phyloP scores from a whole-genome alignment of 2,113 vertebrate species.

The Cyanoramphus novaezelandiae region DNA sequence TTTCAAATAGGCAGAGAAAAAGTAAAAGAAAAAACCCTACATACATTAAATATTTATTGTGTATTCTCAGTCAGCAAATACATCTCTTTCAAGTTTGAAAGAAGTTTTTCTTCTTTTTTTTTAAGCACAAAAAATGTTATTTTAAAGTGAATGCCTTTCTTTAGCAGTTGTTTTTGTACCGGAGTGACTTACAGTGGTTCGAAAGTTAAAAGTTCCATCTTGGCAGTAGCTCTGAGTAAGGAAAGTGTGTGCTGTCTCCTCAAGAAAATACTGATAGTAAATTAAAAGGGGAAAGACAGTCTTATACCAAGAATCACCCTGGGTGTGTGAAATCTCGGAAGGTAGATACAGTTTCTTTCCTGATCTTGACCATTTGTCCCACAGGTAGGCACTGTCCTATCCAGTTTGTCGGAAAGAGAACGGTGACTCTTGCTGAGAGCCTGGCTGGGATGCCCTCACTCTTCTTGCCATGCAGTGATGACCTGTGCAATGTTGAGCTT shows the following conservation, averaged over 20 bases:
- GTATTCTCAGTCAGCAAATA: background rate
- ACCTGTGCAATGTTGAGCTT: background rate
- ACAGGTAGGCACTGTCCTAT: background rate
- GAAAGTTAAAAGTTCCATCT: background rate
- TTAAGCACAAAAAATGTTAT: background rate
- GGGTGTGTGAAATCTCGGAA: background rate
- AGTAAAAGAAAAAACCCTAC: background rate
- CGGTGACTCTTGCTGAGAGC: background rate
- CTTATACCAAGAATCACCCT: background rate
- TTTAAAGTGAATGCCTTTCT: background rate
- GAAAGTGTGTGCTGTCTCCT: background rate
- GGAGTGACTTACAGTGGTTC: background rate
- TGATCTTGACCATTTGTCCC: background rate
- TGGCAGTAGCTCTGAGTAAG: background rate
- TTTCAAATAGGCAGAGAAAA: background rate
- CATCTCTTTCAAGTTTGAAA: background rate
- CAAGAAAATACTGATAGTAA: background rate
- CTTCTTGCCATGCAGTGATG: rapidly evolving
- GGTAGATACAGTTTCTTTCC: background rate
- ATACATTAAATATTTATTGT: background rate
- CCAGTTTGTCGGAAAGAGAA: rapidly evolving
- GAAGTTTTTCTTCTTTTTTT: background rate
- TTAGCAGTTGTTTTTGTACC: background rate
- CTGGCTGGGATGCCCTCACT: background rate
- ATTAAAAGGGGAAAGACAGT: too few relatives aligned